A percentile compares a stretch with the other conserved stretches of the same genome.
phyloP scores from a whole-genome alignment of 2,797 vertebrate genomes.

The Acanthurus tractus region DNA sequence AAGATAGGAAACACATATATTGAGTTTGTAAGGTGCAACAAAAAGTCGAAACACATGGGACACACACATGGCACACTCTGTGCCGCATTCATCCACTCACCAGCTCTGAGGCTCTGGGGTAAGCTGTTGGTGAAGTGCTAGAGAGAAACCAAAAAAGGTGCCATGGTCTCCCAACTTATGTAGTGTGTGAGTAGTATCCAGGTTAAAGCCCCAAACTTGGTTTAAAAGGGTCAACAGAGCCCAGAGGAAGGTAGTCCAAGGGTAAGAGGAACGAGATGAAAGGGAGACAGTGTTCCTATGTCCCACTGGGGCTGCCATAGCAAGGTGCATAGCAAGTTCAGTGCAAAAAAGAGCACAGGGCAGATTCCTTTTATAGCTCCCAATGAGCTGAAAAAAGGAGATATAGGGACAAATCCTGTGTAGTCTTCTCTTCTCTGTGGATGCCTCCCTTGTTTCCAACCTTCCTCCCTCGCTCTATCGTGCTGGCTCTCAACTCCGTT shows the following conservation, averaged over 20 bases:
- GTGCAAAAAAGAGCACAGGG: slow-evolving; percentile 40
- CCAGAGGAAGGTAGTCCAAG: slow-evolving; percentile 69
- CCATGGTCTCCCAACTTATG: slow-evolving; percentile 90
- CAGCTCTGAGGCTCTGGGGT: slow-evolving; percentile 89
- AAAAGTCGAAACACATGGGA: slow-evolving; percentile 27
- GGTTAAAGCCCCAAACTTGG: slow-evolving; percentile 87
- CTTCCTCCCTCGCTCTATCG: slow-evolving; percentile 39
- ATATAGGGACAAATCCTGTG: slow-evolving; percentile 38
- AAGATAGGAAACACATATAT: background rate
- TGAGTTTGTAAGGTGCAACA: slow-evolving; percentile 1
- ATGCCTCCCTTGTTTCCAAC: slow-evolving; percentile 53
- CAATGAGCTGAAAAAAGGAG: slow-evolving; percentile 11
- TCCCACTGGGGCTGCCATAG: slow-evolving; percentile 76
- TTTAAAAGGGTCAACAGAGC: slow-evolving; percentile 65
- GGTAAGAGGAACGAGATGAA: slow-evolving; percentile 50
- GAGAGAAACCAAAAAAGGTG: slow-evolving; percentile 94
- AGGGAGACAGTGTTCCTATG: slow-evolving; percentile 44
- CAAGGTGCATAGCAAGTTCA: slow-evolving; percentile 67
- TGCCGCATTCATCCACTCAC: slow-evolving; percentile 85
- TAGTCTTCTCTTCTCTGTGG: slow-evolving; percentile 50
- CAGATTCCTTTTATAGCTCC: slow-evolving; percentile 57
- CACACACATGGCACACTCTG: slow-evolving; percentile 49
- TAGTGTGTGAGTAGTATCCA: slow-evolving; percentile 90
- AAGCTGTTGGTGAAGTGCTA: slow-evolving; percentile 93
- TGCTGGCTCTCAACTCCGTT: slow-evolving; percentile 68